Conservation (phyloP, 2,113 vertebrate species). For the Sinocyclocheilus maitianheensis region DNA sequence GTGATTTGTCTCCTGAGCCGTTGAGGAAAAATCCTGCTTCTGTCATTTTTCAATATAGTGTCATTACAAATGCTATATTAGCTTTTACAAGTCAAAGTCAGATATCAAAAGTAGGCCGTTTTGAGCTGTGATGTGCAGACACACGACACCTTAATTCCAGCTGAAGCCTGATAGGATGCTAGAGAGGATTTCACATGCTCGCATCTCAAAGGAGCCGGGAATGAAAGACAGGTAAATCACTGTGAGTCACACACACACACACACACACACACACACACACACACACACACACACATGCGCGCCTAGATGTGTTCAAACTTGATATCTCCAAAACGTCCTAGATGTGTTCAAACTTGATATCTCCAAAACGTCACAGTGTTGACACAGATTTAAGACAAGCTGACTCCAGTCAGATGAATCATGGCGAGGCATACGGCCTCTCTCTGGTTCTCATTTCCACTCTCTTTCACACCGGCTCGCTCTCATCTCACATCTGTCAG, state of each 20-base stretch:
- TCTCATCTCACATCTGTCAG: constrained; percentile 28
- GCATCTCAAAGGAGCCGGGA: neutral
- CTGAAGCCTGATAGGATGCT: neutral
- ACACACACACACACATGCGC: constrained; percentile 25
- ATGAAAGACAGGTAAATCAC: constrained; percentile 33
- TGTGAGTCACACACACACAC: constrained; percentile 2
- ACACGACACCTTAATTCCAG: constrained; percentile 7
- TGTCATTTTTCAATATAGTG: constrained; percentile 1
- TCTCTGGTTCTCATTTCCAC: constrained; percentile 15
- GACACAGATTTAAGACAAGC: constrained; percentile 35
- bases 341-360: constrained; percentile 46
- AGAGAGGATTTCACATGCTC: neutral
- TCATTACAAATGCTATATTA: constrained; percentile 3
- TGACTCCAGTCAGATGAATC: constrained; percentile 31
- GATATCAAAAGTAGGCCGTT: constrained; percentile 17
- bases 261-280: constrained; percentile 15
- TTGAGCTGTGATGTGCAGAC: neutral
- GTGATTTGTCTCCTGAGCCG: neutral
- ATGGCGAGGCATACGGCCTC: neutral
- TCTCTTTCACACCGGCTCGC: neutral
- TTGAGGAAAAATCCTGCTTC: neutral
- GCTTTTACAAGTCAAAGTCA: neutral
- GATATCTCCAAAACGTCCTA: constrained; percentile 20
- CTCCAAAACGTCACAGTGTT: constrained; percentile 22
- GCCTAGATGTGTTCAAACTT: constrained; percentile 40